These are phyloP conservation scores for Hemibagrus guttatus DNA, from an alignment of 2,797 vertebrate species.

Conservation along the genomic window DNA sequence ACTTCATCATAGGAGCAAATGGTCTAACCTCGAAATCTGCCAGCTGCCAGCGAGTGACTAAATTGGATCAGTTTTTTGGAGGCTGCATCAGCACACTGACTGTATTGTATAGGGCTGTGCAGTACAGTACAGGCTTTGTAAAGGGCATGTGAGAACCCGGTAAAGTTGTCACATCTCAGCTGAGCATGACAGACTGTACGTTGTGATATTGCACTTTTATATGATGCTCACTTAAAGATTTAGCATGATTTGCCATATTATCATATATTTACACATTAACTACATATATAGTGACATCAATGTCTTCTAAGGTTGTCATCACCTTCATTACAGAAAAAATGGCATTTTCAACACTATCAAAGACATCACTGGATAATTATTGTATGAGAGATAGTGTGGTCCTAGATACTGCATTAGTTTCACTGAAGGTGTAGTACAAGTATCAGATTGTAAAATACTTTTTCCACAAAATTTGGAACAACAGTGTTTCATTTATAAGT, in stretches of 20 bases:
- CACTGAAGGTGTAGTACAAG: no score
- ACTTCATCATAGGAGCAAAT: slow-evolving; percentile 9
- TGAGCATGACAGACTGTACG: slow-evolving; percentile 20
- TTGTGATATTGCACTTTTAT: neutral
- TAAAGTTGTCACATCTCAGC: slow-evolving; percentile 33
- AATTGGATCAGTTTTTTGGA: slow-evolving; percentile 16
- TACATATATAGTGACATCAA: neutral
- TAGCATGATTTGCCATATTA: neutral
- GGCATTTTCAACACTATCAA: no score
- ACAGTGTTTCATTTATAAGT: neutral
- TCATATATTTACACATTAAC: neutral
- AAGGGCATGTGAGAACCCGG: slow-evolving; percentile 34
- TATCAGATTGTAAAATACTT: no score
- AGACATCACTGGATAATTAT: no score
- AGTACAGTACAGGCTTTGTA: slow-evolving; percentile 49
- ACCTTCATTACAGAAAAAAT: neutral
- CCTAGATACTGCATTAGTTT: no score
- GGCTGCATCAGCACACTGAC: slow-evolving; percentile 35
- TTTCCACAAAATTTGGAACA: no score
- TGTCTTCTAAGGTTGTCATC: neutral
- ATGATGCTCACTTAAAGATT: neutral
- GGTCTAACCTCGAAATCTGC: slow-evolving; percentile 43
- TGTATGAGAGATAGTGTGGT: no score
- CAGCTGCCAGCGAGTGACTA: slow-evolving; percentile 35
- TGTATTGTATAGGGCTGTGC: slow-evolving; percentile 41